A percentile compares a stretch with the other conserved stretches of the same genome.
Evolutionary conservation across 2,113 vertebrate genomes (phyloP).

Genomic region (Zosterops japonicus): DNA sequence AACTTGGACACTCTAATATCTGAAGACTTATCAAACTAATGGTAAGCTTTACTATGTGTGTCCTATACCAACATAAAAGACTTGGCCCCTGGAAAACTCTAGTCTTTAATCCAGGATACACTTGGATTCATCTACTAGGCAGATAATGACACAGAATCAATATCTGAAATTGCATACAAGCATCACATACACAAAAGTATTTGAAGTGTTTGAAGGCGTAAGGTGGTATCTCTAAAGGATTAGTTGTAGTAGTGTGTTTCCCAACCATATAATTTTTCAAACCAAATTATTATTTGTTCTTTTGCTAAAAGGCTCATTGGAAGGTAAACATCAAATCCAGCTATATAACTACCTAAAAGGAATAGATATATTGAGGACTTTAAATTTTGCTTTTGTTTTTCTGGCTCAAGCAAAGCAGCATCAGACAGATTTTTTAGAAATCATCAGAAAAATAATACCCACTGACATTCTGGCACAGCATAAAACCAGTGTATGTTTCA

Average conservation of each 20-base stretch:
- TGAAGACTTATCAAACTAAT: not conserved
- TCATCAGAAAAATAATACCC: not conserved
- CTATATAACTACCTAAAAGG: not conserved
- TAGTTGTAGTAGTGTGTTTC: not conserved
- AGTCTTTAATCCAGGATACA: not conserved
- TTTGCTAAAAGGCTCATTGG: not conserved
- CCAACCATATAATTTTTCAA: not conserved
- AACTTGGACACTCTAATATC: not conserved
- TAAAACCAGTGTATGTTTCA: not conserved
- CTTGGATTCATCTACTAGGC: not conserved
- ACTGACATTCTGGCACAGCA: not conserved
- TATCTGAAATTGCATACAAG: not conserved
- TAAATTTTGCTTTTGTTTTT: not conserved
- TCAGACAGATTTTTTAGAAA: not conserved
- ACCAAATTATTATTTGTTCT: not conserved
- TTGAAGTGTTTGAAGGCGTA: not conserved
- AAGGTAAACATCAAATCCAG: not conserved
- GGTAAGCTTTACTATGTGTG: not conserved
- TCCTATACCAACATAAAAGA: not conserved
- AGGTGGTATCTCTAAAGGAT: not conserved
- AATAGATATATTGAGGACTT: not conserved
- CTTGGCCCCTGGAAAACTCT: not conserved
- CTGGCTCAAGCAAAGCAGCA: not conserved
- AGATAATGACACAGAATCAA: not conserved
- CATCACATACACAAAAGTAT: not conserved